Conservation (phyloP, 2,888 invertebrate species). For the Elmis aenea region DNA sequence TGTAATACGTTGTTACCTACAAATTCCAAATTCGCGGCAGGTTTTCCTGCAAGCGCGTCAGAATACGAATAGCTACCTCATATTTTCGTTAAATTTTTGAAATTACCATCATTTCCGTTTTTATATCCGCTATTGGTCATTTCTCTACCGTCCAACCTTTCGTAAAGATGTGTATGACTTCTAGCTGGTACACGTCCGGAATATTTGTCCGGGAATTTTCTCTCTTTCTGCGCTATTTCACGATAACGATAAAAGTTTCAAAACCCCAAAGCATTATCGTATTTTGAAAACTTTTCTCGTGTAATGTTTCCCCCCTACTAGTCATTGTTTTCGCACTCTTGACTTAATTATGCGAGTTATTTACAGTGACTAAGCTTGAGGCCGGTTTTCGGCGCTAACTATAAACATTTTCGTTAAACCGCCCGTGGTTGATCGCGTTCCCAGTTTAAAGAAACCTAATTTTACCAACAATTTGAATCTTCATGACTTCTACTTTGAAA, state of each 20-base stretch:
- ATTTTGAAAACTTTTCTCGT: too few species aligned
- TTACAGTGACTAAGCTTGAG: too few species aligned
- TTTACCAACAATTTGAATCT: slow-evolving; percentile 14
- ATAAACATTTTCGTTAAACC: slow-evolving; percentile 7
- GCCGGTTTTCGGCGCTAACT: too few species aligned
- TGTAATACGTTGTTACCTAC: too few species aligned
- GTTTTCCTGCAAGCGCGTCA: slow-evolving; percentile 9
- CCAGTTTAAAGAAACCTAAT: slow-evolving; percentile 9
- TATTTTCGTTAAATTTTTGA: slow-evolving; percentile 18
- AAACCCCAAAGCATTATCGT: too few species aligned
- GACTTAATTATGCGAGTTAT: too few species aligned
- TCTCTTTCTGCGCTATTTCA: too few species aligned
- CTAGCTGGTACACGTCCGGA: background rate
- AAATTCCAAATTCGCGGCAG: slow-evolving; percentile 14
- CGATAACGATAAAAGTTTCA: too few species aligned
- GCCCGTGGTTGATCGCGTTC: too few species aligned
- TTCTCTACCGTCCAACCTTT: background rate
- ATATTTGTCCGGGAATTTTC: background rate
- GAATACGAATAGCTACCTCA: slow-evolving; percentile 19
- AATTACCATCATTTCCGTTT: slow-evolving; percentile 13
- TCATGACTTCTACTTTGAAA: slow-evolving; percentile 5
- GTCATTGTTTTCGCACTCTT: too few species aligned
- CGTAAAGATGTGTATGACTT: background rate
- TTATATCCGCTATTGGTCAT: slow-evolving; percentile 6
- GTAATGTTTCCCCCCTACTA: too few species aligned